These are phyloP conservation scores for Actinia equina DNA, from an alignment of 64 coral and sea anemone genomes.

Conservation along the genomic window DNA sequence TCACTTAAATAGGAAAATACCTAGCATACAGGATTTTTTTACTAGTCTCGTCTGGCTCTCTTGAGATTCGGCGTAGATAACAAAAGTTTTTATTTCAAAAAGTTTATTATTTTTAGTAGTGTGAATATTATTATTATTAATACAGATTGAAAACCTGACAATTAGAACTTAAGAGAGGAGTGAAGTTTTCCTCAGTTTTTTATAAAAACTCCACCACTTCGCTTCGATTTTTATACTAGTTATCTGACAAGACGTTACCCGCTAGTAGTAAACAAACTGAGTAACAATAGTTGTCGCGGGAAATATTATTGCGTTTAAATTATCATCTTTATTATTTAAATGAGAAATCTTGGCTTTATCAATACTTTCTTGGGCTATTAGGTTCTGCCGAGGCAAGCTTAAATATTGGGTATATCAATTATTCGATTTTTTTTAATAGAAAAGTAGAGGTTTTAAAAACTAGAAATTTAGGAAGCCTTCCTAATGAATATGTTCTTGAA, in stretches of 20 bases:
- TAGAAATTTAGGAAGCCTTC: no score
- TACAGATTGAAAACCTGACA: not conserved
- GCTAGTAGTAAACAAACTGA: not conserved
- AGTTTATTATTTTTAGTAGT: not conserved
- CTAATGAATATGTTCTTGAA: no score
- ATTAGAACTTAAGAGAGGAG: not conserved
- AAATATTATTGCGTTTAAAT: not conserved
- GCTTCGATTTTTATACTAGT: not conserved
- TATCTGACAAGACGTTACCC: not conserved
- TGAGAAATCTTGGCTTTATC: not conserved
- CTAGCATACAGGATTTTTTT: no score
- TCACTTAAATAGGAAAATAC: no score
- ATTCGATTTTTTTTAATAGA: no score
- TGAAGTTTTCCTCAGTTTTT: not conserved
- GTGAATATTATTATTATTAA: not conserved
- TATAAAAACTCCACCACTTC: not conserved
- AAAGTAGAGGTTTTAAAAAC: no score
- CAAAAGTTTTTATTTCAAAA: not conserved
- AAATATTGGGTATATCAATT: no score
- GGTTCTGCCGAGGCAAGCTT: no score
- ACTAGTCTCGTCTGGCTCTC: not conserved
- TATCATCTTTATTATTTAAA: constrained; percentile 9
- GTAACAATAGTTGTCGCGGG: not conserved
- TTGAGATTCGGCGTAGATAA: not conserved
- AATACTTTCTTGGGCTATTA: no score